Percentiles rank a stretch among this genome's conserved stretches.
Evolutionary conservation across 1,140 invertebrate genomes (phyloP).

Genomic region (Zaprionus lachaisei): DNA sequence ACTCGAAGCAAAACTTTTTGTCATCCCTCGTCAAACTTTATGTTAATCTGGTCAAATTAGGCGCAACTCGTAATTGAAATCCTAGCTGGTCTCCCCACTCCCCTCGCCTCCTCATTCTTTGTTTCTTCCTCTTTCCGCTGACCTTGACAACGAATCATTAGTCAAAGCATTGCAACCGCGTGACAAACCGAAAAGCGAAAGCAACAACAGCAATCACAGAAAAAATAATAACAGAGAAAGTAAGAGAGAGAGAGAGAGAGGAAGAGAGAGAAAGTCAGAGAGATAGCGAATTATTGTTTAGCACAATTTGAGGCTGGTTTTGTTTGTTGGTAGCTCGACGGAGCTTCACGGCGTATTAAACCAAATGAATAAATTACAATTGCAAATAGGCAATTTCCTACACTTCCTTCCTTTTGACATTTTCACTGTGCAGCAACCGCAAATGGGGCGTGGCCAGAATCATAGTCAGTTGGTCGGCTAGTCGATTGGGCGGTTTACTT

Average conservation of each 20-base stretch:
- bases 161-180: conserved; percentile 66
- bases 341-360: conserved; percentile 79
- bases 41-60: conserved; percentile 74
- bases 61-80: conserved; percentile 76
- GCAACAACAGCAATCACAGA: conserved; percentile 9
- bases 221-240: conserved; percentile 25
- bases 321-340: conserved; percentile 41
- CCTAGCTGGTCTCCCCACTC: conserved; percentile 23
- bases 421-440: conserved; percentile 54
- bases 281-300: conserved; percentile 71
- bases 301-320: conserved; percentile 46
- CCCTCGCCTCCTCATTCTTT: not conserved
- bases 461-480: not conserved
- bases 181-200: conserved; percentile 29
- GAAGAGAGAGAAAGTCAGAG: conserved; percentile 23
- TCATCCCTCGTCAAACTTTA: conserved; percentile 75
- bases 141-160: conserved; percentile 75
- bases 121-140: conserved; percentile 21
- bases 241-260: not conserved
- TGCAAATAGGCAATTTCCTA: conserved; percentile 83
- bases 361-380: conserved; percentile 83
- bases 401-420: conserved; percentile 78
- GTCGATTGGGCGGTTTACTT: conserved; percentile 28
- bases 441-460: conserved; percentile 65
- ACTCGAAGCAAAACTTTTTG: conserved; percentile 29